phyloP scores from a whole-genome alignment of 2,888 invertebrate genomes.

The Polyommatus icarus region DNA sequence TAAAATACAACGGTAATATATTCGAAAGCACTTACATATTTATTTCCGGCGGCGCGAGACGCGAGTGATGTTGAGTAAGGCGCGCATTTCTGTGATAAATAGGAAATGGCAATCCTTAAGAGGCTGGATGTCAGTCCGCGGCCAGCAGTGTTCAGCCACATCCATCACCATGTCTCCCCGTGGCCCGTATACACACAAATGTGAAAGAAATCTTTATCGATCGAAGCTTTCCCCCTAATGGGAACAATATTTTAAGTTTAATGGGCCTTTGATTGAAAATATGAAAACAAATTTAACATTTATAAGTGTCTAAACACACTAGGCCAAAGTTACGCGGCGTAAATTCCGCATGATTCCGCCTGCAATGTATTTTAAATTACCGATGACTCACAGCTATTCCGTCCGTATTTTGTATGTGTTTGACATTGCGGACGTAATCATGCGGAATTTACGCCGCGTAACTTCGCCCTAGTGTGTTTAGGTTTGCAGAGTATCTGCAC shows the following conservation, averaged over 20 bases:
- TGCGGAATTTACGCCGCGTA: no score
- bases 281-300: neutral
- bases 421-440: no score
- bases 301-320: no score
- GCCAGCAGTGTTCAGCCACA: slow-evolving; percentile 34
- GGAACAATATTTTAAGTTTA: neutral
- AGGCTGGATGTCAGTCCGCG: slow-evolving; percentile 36
- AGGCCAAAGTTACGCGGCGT: no score
- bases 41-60: slow-evolving; percentile 14
- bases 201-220: slow-evolving; percentile 12
- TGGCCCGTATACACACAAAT: neutral
- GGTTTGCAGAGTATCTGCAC: neutral
- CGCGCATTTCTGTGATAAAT: slow-evolving; percentile 35
- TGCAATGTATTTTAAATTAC: no score
- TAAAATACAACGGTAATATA: slow-evolving; percentile 24
- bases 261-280: neutral
- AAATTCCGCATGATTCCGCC: no score
- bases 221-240: neutral
- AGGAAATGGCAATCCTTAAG: slow-evolving; percentile 32
- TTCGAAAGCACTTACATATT: slow-evolving; percentile 29
- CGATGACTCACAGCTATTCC: no score
- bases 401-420: no score
- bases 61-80: slow-evolving; percentile 29
- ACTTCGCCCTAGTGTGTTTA: no score
- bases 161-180: slow-evolving; percentile 34